These are phyloP conservation scores for Batillaria attramentaria DNA, from an alignment of 1,140 invertebrate genomes.

Conservation along the genomic window DNA sequence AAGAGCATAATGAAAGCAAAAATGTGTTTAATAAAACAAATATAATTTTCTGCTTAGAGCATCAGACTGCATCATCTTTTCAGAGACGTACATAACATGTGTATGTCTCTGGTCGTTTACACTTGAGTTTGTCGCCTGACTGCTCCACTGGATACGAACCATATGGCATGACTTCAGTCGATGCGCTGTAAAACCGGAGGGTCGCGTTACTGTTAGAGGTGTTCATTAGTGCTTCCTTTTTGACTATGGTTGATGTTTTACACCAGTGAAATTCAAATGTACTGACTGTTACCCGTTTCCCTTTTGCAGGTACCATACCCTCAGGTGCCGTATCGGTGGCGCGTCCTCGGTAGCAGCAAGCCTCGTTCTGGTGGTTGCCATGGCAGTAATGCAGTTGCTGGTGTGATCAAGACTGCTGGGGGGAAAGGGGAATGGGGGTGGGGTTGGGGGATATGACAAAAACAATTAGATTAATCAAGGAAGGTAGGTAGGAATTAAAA, in stretches of 20 bases:
- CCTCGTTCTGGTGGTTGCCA: slow-evolving; percentile 42
- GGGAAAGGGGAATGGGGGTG: neutral
- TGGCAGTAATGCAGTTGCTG: slow-evolving; percentile 18
- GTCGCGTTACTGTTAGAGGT: neutral
- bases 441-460: neutral
- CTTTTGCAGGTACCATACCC: slow-evolving; percentile 76
- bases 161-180: neutral
- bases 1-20: no score
- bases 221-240: neutral
- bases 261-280: no score
- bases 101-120: no score
- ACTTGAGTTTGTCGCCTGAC: neutral
- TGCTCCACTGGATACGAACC: neutral
- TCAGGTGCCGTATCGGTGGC: slow-evolving; percentile 89
- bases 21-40: no score
- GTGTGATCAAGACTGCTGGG: neutral
- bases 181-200: neutral
- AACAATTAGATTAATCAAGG: neutral
- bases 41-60: no score
- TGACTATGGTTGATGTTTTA: neutral
- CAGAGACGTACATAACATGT: no score
- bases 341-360: slow-evolving; percentile 71
- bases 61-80: no score
- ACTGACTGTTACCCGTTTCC: no score
- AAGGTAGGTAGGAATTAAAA: neutral